A percentile compares a stretch with the other conserved stretches of the same genome.
phyloP scores from a whole-genome alignment of 2,888 invertebrate species.

The Tuta absoluta region DNA sequence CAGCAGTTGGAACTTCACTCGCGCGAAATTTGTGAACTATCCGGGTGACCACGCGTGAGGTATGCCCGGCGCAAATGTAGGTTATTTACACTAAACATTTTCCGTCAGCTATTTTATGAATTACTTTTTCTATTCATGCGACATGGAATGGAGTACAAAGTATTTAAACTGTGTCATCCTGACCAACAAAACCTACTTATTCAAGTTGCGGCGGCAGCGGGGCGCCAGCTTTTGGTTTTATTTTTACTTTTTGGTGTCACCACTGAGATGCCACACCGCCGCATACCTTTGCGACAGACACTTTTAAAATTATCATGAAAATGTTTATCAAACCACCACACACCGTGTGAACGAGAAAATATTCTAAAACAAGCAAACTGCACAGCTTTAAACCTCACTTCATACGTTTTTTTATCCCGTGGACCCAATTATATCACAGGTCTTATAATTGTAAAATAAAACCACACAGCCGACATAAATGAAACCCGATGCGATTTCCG shows the following conservation, averaged over 20 bases:
- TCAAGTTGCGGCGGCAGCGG: neutral
- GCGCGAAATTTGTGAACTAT: constrained; percentile 52
- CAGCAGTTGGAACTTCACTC: constrained; percentile 50
- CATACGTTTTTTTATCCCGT: neutral
- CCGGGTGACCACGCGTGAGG: constrained; percentile 51
- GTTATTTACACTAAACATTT: constrained; percentile 35
- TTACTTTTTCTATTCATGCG: neutral
- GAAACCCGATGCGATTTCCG: constrained; percentile 25
- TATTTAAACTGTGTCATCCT: neutral
- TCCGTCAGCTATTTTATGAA: neutral
- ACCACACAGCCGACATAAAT: constrained; percentile 13
- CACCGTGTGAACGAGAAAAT: neutral
- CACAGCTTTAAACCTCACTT: neutral
- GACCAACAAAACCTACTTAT: constrained; percentile 3
- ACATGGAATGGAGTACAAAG: neutral
- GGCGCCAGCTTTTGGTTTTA: constrained; percentile 6
- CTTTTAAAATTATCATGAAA: neutral
- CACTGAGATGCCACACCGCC: neutral
- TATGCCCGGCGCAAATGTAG: constrained; percentile 53
- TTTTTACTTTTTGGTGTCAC: constrained; percentile 3
- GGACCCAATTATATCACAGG: neutral
- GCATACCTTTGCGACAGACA: neutral
- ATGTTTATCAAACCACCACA: too few relatives aligned
- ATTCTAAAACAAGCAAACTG: neutral
- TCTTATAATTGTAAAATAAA: constrained; percentile 16